These are phyloP conservation scores for Mobula hypostoma DNA, from an alignment of 2,113 vertebrate genomes.

Conservation along the genomic window DNA sequence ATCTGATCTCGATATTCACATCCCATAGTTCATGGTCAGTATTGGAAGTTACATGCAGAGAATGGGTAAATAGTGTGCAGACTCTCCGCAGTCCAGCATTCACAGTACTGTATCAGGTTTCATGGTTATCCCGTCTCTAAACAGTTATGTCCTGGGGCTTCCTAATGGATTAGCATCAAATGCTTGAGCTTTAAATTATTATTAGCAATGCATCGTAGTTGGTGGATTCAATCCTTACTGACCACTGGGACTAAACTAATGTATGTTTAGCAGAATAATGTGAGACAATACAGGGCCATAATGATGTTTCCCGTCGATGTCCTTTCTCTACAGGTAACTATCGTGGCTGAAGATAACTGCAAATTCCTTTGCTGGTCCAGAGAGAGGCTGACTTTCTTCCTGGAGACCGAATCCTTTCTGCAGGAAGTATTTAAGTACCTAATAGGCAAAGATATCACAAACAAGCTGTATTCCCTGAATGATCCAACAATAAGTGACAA, in stretches of 20 bases:
- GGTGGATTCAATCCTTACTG: neutral
- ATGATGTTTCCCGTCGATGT: conserved; percentile 15
- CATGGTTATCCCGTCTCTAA: neutral
- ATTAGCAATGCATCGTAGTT: neutral
- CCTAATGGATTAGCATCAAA: neutral
- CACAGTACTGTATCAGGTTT: neutral
- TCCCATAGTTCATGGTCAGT: neutral
- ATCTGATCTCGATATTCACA: too few relatives aligned
- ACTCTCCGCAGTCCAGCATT: too few relatives aligned
- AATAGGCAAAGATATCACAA: conserved; percentile 97
- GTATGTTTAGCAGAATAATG: neutral
- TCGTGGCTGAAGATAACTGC: conserved; percentile 87
- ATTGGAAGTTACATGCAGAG: neutral
- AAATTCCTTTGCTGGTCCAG: conserved; percentile 92
- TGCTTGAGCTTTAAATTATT: neutral
- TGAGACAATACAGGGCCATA: too few relatives aligned
- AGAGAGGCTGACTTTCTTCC: conserved; percentile 87
- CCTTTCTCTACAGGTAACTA: conserved; percentile 72
- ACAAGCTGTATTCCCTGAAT: conserved; percentile 93
- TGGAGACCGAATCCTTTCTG: conserved; percentile 89
- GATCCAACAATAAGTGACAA: conserved; percentile 93
- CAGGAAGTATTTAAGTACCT: conserved; percentile 93
- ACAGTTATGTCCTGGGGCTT: neutral
- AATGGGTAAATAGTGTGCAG: neutral
- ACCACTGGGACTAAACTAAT: neutral